Percentiles rank a stretch among this genome's conserved stretches.
phyloP scores from a whole-genome alignment of 2,113 vertebrate species.

The Bagarius yarrelli region DNA sequence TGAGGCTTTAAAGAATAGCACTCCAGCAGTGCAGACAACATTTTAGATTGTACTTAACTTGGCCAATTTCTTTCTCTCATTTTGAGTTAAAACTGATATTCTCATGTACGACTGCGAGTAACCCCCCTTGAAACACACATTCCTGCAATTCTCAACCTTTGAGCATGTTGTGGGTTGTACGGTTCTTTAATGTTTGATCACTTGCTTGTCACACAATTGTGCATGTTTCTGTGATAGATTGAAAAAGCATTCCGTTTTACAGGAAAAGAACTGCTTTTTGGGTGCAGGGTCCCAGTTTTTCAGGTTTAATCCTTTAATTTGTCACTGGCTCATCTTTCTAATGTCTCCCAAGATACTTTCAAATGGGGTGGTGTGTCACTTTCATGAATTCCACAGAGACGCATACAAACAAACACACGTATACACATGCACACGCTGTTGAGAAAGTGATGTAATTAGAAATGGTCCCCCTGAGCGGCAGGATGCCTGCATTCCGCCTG shows the following conservation, averaged over 20 bases:
- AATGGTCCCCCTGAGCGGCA: conserved; percentile 20
- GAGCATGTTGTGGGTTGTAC: conserved; percentile 4
- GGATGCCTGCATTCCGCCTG: conserved; percentile 29
- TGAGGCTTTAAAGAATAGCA: neutral
- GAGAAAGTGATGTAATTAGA: conserved; percentile 39
- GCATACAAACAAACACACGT: neutral
- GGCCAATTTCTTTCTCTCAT: conserved; percentile 11
- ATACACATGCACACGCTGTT: neutral
- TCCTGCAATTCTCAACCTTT: neutral
- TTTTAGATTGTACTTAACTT: conserved; percentile 15
- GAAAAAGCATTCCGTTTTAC: conserved; percentile 13
- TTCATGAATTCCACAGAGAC: neutral
- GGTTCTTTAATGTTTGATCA: conserved; percentile 42
- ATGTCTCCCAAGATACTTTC: conserved; percentile 12
- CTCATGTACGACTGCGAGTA: neutral
- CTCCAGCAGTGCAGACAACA: neutral
- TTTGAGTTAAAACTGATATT: neutral
- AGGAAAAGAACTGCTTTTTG: neutral
- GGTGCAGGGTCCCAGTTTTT: conserved; percentile 16
- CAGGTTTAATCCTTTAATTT: conserved; percentile 27
- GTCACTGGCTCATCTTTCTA: conserved; percentile 16
- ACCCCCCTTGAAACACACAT: neutral
- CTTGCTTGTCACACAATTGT: conserved; percentile 40
- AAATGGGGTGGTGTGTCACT: conserved; percentile 10
- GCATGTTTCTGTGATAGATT: neutral